These are phyloP conservation scores for Acronicta alni DNA, from an alignment of 2,888 invertebrate genomes.

Conservation along the genomic window DNA sequence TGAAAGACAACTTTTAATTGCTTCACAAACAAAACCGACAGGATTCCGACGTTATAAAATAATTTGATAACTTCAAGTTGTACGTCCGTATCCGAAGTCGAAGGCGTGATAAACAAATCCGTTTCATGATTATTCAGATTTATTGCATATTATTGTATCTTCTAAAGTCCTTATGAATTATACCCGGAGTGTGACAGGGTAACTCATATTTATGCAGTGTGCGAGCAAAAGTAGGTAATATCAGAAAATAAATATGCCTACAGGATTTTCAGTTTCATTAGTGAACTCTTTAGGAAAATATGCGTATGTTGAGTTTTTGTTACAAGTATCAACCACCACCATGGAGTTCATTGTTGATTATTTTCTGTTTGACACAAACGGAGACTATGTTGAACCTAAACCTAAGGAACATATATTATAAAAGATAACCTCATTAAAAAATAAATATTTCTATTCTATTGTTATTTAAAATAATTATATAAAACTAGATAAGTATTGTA, in stretches of 20 bases:
- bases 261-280: slow-evolving; percentile 15
- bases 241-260: slow-evolving; percentile 19
- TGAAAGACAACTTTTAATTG: slow-evolving; percentile 67
- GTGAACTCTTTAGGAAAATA: slow-evolving; percentile 5
- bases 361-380: background rate
- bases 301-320: too few relatives aligned
- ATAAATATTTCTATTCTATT: too few relatives aligned
- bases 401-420: too few relatives aligned
- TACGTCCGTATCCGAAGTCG: slow-evolving; percentile 34
- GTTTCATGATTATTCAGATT: slow-evolving; percentile 38
- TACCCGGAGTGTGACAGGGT: slow-evolving; percentile 7
- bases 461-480: too few relatives aligned
- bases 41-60: slow-evolving; percentile 57
- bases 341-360: too few relatives aligned
- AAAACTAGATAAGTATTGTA: too few relatives aligned
- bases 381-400: too few relatives aligned
- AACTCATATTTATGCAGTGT: slow-evolving; percentile 36
- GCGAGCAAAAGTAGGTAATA: slow-evolving; percentile 20
- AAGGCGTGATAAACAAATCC: slow-evolving; percentile 51
- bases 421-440: too few relatives aligned
- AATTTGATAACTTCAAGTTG: slow-evolving; percentile 58
- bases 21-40: slow-evolving; percentile 66
- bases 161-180: slow-evolving; percentile 36
- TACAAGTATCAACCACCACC: too few relatives aligned
- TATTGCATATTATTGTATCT: slow-evolving; percentile 43